phyloP scores from a whole-genome alignment of 2,113 vertebrate genomes.

The mouse (Mus musculus) region GRCm39 chr9:72363001-72363500 shows the following conservation, averaged over 20 bases:
- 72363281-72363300: not conserved
- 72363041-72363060: not conserved
- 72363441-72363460: conserved; percentile 25
- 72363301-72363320: not conserved
- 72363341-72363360: not conserved
- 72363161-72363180: not conserved
- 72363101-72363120: not conserved
- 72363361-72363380: not conserved
- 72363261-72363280: no score
- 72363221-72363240: no score
- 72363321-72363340: no score
- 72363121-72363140: not conserved
- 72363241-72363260: not conserved
- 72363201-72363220: no score
- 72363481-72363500: conserved; percentile 19
- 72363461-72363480: conserved; percentile 24
- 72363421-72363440: not conserved
- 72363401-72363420: not conserved
- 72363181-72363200: not conserved
- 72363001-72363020: not conserved
- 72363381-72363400: not conserved
- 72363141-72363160: no score
- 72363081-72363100: no score
- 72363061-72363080: not conserved
- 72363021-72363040: not conserved